A percentile compares a stretch with the other conserved stretches of the same genome.
Evolutionary conservation across 2,888 invertebrate genomes (phyloP).

Genomic region (Scrobipalpa costella): DNA sequence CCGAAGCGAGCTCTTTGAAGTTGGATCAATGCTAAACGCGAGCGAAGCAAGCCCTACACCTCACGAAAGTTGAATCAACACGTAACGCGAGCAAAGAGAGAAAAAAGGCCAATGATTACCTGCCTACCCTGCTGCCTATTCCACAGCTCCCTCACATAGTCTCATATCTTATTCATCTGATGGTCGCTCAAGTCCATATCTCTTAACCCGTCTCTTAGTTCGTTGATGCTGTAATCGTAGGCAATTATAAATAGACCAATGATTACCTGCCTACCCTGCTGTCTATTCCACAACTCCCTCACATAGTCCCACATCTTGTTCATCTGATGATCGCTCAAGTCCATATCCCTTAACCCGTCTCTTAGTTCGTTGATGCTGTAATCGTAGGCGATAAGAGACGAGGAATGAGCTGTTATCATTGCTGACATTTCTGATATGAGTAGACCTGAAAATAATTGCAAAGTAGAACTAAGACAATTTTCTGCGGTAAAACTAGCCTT

Average conservation of each 20-base stretch:
- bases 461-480: no score
- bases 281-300: conserved; percentile 74
- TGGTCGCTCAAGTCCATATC: conserved; percentile 74
- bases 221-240: conserved; percentile 76
- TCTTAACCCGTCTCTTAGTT: conserved; percentile 71
- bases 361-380: conserved; percentile 73
- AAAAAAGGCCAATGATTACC: no score
- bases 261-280: conserved; percentile 77
- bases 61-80: no score
- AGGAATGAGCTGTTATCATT: conserved; percentile 73
- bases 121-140: conserved; percentile 68
- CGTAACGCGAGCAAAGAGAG: no score
- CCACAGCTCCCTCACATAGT: conserved; percentile 77
- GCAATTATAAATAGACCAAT: no score
- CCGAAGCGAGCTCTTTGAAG: no score
- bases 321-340: conserved; percentile 76
- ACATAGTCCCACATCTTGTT: conserved; percentile 79
- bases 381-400: conserved; percentile 76
- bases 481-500: no score
- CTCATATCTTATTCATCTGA: conserved; percentile 79
- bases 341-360: conserved; percentile 74
- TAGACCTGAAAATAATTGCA: conserved; percentile 54
- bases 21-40: no score
- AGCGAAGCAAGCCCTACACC: no score
- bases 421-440: conserved; percentile 80